Percentiles rank a stretch among this genome's conserved stretches.
Evolutionary conservation across 2,113 vertebrate species (phyloP).

Genomic region (Caretta caretta): DNA sequence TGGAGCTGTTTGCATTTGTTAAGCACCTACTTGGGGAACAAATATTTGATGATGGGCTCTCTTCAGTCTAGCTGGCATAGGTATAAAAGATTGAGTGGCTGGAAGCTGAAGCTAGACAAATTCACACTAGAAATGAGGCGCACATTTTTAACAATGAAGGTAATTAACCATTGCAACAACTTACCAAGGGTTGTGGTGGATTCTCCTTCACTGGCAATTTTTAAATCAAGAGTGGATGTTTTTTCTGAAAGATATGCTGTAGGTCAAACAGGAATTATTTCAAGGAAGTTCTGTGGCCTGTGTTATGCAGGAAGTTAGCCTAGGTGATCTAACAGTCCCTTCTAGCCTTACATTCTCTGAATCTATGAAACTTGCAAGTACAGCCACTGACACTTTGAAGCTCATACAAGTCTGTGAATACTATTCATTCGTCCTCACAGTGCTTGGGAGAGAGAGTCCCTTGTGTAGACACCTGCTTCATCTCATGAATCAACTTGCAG

Average conservation of each 20-base stretch:
- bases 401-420: not conserved
- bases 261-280: not conserved
- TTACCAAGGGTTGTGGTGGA: not conserved
- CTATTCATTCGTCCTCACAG: not conserved
- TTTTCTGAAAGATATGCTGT: not conserved
- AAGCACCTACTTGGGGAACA: not conserved
- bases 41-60: not conserved
- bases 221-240: not conserved
- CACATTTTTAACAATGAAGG: not conserved
- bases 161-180: not conserved
- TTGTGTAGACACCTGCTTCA: not conserved
- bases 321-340: not conserved
- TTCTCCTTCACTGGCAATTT: not conserved
- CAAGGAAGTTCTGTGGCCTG: not conserved
- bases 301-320: not conserved
- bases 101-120: not conserved
- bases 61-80: not conserved
- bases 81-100: not conserved
- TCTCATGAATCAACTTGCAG: not conserved
- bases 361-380: not conserved
- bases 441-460: not conserved
- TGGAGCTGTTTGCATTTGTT: not conserved
- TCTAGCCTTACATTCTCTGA: not conserved
- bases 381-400: not conserved
- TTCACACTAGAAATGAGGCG: not conserved